Evolutionary conservation across 2,888 invertebrate species (phyloP), one percentile per base, ranked within the genome.

Genomic region (Alviniconcha strummeri): DNA sequence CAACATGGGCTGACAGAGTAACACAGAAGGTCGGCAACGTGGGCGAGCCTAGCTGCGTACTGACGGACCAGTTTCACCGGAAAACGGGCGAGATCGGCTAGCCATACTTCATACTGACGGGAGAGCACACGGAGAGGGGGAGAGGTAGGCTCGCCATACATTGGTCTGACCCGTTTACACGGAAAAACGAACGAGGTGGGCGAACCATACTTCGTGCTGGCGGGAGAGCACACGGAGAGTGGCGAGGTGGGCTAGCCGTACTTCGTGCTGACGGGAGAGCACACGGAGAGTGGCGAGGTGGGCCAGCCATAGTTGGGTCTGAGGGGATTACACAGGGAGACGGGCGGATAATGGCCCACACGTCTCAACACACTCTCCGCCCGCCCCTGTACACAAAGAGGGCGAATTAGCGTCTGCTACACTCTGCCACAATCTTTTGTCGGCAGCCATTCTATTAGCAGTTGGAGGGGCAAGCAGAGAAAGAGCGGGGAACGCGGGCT

Each of bases 401-500:
- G n/a, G 55, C n/a, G 69, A 69, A 54, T 69, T 64, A 69, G 64
- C 64, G 57, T 69, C 67, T 80, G 69, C 69, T 80, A 69, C 69
- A 69, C 69, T 79, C 56, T 79, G 78, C 69, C 55, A 54, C 80
- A 69, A 71, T 36, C 80, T 80, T 69, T 80, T 80, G 80, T 80
- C 64, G 60, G 78, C 78, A 36, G 78, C 78, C 78, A 78, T 78
- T 78, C 57, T 78, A 77, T 78, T 78, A 78, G 78, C 78, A 78
- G 78, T 78, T 78, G 64, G 78, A 60, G 36, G 78, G 64, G 78
- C 57, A 9, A 13, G 75, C 55, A 17, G 75, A 75, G 75, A 74
- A 54, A 52, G 57, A 19, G 57, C 57, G 78, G 8, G 36, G 78
- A 57, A 60, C 60, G 15, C 78, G 60, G 78, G 78, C 78, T n/a